Base-by-base conservation (phyloP, 2,888 invertebrate genomes). In the Anthrax anthrax region DNA sequence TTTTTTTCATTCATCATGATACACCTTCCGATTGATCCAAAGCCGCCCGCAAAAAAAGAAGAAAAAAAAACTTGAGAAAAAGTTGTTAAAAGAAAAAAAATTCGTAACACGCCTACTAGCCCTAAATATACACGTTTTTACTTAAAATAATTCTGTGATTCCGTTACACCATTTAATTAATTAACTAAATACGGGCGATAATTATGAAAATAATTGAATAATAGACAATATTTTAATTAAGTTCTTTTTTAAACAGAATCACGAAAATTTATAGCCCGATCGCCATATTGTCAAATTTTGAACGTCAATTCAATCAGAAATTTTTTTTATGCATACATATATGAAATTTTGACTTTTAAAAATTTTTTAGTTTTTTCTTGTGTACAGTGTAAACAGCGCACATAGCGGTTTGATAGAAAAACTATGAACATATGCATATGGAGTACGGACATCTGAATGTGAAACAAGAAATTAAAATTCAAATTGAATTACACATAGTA, bases 211-310 rank as follows among this genome's bases (percentile, higher is more conserved):
- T 27, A 32, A 32, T 32, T 32, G 9, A 32, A 32, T 12, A 32
- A 32, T 32, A 12, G 10, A 32, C 12, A 32, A 32, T 32, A 12
- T 32, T 32, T 23, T 23, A 4, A 2, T n/a, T 3, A 32, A 32
- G 29, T 32, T 32, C 13, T 32, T 32, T 12, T 32, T 32, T 12
- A 32, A 32, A 32, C 29, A 32, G 12, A 12, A 29, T 19, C 18
- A 46, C 37, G 37, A 34, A 46, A 45, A 41, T 27, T 42, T 41
- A 42, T 50, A 47, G 47, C 51, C 52, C 53, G 52, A 51, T 51
- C 55, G 55, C 56, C 56, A 56, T 56, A 54, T 56, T 56, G 46
- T 46, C 46, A 46, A 42, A 46, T 46, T 46, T 29, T 37, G 37
- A 41, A 41, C 37, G 46, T 46, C 46, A 46, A 46, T 18, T n/a